phyloP scores from a whole-genome alignment of 2,113 vertebrate genomes.

The Bungarus multicinctus region DNA sequence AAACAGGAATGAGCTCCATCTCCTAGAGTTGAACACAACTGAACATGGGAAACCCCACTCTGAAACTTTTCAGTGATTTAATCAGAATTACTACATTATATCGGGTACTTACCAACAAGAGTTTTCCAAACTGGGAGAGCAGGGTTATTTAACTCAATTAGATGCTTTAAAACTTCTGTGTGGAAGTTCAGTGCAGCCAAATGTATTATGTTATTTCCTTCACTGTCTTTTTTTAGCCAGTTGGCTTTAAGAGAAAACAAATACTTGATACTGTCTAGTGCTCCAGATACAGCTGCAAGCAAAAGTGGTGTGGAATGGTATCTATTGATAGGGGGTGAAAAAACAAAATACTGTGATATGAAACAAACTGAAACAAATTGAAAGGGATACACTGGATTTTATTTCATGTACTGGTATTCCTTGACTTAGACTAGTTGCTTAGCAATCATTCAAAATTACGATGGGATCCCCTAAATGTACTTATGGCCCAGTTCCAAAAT shows the following conservation, averaged over 20 bases:
- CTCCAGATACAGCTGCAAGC: constrained; percentile 72
- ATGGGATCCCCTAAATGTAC: neutral
- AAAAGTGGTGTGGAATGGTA: constrained; percentile 69
- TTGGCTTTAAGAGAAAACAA: constrained; percentile 69
- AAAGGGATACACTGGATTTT: neutral
- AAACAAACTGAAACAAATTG: neutral
- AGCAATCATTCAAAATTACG: neutral
- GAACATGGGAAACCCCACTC: neutral
- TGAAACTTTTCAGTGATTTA: neutral
- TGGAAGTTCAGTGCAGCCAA: constrained; percentile 74
- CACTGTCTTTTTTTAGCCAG: constrained; percentile 69
- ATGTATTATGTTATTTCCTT: constrained; percentile 73
- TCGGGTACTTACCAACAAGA: constrained; percentile 67
- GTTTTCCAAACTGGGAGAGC: constrained; percentile 74
- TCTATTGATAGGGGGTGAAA: constrained; percentile 38
- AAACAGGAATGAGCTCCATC: neutral
- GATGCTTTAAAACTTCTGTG: constrained; percentile 65
- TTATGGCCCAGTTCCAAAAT: neutral
- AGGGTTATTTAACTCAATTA: constrained; percentile 66
- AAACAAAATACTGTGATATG: neutral
- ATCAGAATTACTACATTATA: neutral
- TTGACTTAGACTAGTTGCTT: neutral
- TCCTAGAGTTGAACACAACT: neutral
- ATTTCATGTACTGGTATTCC: neutral
- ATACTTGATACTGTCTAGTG: constrained; percentile 68